Conservation (phyloP, 2,888 invertebrate species). For the Sylvicola cinctus region DNA sequence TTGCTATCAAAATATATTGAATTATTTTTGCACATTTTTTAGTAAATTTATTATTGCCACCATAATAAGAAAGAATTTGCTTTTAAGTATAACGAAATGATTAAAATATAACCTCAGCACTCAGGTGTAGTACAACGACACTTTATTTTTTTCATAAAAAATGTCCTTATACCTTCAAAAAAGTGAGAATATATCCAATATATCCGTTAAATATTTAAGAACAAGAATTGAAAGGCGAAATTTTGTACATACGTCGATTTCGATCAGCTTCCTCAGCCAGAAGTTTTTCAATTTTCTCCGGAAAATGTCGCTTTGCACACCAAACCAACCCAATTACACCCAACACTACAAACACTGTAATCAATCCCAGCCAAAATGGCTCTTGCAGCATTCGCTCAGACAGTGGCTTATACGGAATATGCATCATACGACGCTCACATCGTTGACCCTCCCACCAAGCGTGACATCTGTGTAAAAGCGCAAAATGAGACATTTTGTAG, state of each 20-base stretch:
- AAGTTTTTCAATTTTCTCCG: conserved; percentile 65
- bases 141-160: too few species aligned
- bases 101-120: too few species aligned
- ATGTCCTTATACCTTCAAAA: too few species aligned
- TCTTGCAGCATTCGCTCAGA: conserved; percentile 69
- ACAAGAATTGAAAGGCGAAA: conserved; percentile 4
- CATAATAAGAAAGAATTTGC: too few species aligned
- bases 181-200: conserved; percentile 1
- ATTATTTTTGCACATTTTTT: too few species aligned
- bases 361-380: conserved; percentile 75
- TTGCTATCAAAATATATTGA: too few species aligned
- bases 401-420: conserved; percentile 48
- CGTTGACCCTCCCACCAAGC: conserved; percentile 51
- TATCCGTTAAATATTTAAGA: conserved; percentile 6
- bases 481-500: conserved; percentile 3
- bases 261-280: conserved; percentile 60
- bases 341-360: conserved; percentile 63
- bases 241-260: conserved; percentile 35
- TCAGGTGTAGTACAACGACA: too few species aligned
- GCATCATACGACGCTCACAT: conserved; percentile 47
- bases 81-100: too few species aligned
- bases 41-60: too few species aligned
- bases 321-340: conserved; percentile 59
- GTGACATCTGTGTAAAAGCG: conserved; percentile 37
- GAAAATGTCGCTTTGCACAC: conserved; percentile 71